Conservation (phyloP, 1,140 invertebrate species). For the Lepidurus apus region DNA sequence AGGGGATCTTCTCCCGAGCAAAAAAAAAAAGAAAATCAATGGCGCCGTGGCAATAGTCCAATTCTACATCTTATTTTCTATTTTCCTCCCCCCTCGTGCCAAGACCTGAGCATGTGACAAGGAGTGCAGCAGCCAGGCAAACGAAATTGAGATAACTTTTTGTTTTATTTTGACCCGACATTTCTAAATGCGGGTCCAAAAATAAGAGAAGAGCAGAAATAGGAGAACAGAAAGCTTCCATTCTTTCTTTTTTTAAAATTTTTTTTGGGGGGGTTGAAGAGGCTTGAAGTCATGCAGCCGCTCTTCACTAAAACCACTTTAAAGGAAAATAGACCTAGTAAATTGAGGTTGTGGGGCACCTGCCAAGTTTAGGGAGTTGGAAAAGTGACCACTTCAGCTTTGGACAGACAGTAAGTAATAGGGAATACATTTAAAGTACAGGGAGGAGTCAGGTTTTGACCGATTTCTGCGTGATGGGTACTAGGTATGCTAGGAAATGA, state of each 20-base stretch:
- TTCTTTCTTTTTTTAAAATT: not conserved
- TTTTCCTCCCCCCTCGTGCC: not conserved
- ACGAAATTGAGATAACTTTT: slow-evolving; percentile 1
- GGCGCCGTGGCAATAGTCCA: slow-evolving; percentile 15
- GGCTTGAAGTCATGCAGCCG: not conserved
- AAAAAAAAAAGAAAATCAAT: not conserved
- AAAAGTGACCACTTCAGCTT: not conserved
- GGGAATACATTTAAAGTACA: not conserved
- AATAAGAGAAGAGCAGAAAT: not conserved
- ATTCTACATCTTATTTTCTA: not conserved
- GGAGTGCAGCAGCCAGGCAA: not conserved
- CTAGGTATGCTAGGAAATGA: no score
- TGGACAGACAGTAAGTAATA: not conserved
- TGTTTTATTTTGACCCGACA: not conserved
- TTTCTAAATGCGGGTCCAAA: not conserved
- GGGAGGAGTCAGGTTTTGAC: not conserved
- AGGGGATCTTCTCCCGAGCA: not conserved
- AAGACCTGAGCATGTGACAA: not conserved
- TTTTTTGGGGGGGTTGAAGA: no score
- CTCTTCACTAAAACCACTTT: not conserved
- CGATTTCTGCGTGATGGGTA: not conserved
- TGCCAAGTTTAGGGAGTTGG: not conserved
- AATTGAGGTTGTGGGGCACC: not conserved
- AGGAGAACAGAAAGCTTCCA: not conserved
- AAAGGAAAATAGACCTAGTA: not conserved